These are phyloP conservation scores for Polyodon spathula DNA, from an alignment of 2,113 vertebrate genomes.

Conservation along the genomic window DNA sequence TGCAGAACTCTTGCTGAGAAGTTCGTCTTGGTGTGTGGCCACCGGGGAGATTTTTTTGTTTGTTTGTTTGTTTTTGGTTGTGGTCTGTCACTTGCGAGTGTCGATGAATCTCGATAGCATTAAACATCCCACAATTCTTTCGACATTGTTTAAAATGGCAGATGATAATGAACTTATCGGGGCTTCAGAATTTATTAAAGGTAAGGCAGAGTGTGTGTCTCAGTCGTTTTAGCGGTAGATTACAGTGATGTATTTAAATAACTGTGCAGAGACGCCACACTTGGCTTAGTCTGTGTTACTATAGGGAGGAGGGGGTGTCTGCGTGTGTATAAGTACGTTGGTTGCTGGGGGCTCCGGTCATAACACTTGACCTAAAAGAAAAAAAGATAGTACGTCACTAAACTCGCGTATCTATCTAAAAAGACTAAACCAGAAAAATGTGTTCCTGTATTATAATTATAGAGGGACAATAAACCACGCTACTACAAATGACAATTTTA, in stretches of 20 bases:
- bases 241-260: neutral
- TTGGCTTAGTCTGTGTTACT: too few species aligned
- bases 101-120: constrained; percentile 36
- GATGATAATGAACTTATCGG: constrained; percentile 58
- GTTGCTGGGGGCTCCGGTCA: too few species aligned
- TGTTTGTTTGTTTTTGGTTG: constrained; percentile 4
- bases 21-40: neutral
- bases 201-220: constrained; percentile 25
- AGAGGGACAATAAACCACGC: too few species aligned
- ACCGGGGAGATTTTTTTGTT: neutral
- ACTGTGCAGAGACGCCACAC: neutral
- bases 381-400: too few species aligned
- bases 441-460: too few species aligned
- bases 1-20: neutral
- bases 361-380: too few species aligned
- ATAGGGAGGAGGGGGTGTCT: too few species aligned
- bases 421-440: too few species aligned
- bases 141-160: constrained; percentile 52
- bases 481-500: too few species aligned
- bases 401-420: too few species aligned
- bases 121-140: constrained; percentile 35
- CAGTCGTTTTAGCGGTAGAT: too few species aligned
- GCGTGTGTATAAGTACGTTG: too few species aligned
- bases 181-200: constrained; percentile 51
- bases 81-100: constrained; percentile 1